Base-by-base conservation (phyloP, 2,113 vertebrate species). In the Pseudorectes ferrugineus region DNA sequence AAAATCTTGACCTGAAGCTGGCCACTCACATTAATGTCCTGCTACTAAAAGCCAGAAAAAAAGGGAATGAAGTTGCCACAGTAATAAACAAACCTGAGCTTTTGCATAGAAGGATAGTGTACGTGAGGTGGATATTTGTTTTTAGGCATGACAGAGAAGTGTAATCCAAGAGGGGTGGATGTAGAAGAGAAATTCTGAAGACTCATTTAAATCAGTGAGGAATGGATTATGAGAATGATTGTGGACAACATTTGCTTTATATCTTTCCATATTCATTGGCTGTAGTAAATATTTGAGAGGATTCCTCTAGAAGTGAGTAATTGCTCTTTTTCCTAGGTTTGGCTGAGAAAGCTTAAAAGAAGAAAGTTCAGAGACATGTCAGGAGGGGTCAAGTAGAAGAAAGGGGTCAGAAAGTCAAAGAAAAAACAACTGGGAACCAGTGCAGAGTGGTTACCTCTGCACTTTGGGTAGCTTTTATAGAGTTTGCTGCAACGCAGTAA, bases 231-330 rank as follows among this genome's bases (percentile, higher is more conserved):
- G 24, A 81, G 25, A 63, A 48, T 36, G 21, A 20, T 36, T 43
- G 49, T 63, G 28, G 11, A 29, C 11, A 65, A 21, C 1, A 40
- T 36, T 48, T 68, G 12, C 8, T 52, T 73, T 21, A 21, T 29
- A 45, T 66, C 51, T 72, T n/a, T 57, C 20, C 51, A 12, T 38
- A 48, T 67, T 58, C 33, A 11, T 43, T 54, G 5, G 5, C 7
- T 67, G 6, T 5, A 63, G 38, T 21, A 63, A 81, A 59, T 45
- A 52, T 35, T 77, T 85, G 18, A 63, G 8, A 36, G 4, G 14
- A 49, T 85, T 59, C 22, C 29, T 54, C 70, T 12, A 59, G 25
- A 54, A 14, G 6, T 0, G 0, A 5, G 1, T 28, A 31, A 48
- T 29, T 63, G 14, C 10, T 81, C 5, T 72, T 67, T 84, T 63